These are phyloP conservation scores for Campodea augens DNA, from an alignment of 1,140 invertebrate species.

Conservation along the genomic window DNA sequence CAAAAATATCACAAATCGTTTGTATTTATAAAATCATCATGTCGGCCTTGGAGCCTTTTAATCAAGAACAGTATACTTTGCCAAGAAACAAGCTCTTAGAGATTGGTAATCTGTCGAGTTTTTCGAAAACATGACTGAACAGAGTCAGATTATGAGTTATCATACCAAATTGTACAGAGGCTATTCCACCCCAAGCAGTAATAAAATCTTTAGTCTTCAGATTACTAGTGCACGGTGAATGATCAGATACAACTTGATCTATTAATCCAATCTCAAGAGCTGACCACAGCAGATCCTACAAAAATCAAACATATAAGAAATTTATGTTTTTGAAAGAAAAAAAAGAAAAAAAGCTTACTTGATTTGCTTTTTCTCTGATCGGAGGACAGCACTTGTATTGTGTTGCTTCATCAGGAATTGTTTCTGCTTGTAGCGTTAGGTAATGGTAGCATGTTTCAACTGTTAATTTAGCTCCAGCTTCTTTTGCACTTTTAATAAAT, in stretches of 20 bases:
- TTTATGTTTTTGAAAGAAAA: constrained; percentile 7
- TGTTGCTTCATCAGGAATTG: constrained; percentile 36
- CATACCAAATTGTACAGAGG: constrained; percentile 47
- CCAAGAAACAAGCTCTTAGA: not conserved
- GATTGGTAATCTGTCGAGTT: no score
- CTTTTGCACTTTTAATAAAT: constrained; percentile 25
- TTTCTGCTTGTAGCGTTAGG: constrained; percentile 37
- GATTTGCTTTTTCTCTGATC: constrained; percentile 36
- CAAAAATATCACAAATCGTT: no score
- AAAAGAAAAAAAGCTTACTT: constrained; percentile 21
- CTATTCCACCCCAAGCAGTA: constrained; percentile 50
- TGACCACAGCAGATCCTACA: constrained; percentile 38
- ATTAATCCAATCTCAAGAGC: constrained; percentile 32
- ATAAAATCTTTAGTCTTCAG: constrained; percentile 34
- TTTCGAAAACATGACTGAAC: not conserved
- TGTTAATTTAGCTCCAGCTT: constrained; percentile 29
- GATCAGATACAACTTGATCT: constrained; percentile 49
- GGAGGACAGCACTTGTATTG: constrained; percentile 53
- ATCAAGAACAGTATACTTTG: no score
- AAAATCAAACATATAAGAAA: constrained; percentile 11
- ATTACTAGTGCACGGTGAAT: constrained; percentile 43
- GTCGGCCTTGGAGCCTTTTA: no score
- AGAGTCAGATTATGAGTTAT: constrained; percentile 6
- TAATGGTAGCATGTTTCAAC: constrained; percentile 56
- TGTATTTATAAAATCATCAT: no score